These are phyloP conservation scores for Trididemnum miniatum DNA, from an alignment of 23 tunicate species.

Conservation along the genomic window DNA sequence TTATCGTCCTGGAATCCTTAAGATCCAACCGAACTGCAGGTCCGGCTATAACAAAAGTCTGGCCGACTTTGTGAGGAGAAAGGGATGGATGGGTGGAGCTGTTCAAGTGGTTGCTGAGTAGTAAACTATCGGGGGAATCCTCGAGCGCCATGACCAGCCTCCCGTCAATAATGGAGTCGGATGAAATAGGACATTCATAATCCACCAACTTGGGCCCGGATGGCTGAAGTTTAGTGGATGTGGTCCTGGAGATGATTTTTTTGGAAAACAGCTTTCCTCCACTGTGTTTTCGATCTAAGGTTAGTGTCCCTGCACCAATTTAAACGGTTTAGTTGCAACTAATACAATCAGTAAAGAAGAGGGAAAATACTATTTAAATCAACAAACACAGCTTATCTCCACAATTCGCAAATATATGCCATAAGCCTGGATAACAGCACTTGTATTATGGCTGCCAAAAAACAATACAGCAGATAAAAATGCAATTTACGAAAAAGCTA, in stretches of 20 bases:
- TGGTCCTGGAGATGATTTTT: neutral
- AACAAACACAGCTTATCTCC: no score
- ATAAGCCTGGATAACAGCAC: no score
- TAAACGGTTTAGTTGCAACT: no score
- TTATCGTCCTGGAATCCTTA: constrained; percentile 12
- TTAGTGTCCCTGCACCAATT: neutral
- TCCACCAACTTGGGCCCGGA: constrained; percentile 12
- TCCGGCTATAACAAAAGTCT: constrained; percentile 40
- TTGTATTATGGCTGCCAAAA: no score
- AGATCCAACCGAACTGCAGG: constrained; percentile 59
- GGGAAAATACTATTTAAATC: no score
- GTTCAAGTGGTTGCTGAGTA: neutral
- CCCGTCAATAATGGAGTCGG: constrained; percentile 38
- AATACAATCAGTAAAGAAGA: no score
- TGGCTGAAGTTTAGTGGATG: neutral
- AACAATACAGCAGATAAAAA: no score
- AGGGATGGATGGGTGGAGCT: neutral
- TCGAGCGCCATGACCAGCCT: constrained; percentile 63
- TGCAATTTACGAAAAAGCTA: no score
- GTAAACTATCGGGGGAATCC: constrained; percentile 46
- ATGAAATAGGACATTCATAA: constrained; percentile 19
- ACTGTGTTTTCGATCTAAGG: neutral
- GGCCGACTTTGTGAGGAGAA: neutral
- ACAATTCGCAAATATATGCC: no score
- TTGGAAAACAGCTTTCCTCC: constrained; percentile 12